Conservation (phyloP, 2,797 vertebrate genomes). For the Chaenodraco wilsoni region DNA sequence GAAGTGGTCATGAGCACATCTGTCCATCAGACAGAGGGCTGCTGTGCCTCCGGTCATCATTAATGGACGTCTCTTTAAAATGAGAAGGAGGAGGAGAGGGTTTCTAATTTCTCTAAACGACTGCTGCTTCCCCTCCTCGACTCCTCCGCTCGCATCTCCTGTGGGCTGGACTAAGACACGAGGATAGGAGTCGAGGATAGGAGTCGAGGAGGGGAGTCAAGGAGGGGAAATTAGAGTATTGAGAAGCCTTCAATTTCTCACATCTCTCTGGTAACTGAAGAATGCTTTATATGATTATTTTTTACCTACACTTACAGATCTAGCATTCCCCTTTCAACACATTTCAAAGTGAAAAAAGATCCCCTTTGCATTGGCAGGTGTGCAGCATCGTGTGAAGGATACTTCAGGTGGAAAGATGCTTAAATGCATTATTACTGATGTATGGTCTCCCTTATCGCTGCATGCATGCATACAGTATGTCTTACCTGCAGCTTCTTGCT, state of each 20-base stretch:
- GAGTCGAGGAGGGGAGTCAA: no score
- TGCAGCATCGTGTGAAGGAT: neutral
- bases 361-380: neutral
- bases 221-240: no score
- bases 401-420: constrained; percentile 10
- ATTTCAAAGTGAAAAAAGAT: neutral
- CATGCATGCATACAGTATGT: neutral
- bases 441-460: neutral
- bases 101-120: no score
- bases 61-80: no score
- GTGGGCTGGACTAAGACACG: no score
- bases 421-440: constrained; percentile 16
- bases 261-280: neutral
- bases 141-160: no score
- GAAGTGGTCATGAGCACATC: no score
- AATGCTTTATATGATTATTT: neutral
- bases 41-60: no score
- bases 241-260: neutral
- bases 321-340: neutral
- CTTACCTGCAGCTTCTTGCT: constrained; percentile 91
- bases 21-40: no score
- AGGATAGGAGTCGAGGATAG: no score
- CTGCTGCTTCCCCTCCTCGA: no score
- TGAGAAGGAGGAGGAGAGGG: no score
- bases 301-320: neutral